Evolutionary conservation across 2,113 vertebrate species (phyloP).

Genomic region (Lates calcarifer): DNA sequence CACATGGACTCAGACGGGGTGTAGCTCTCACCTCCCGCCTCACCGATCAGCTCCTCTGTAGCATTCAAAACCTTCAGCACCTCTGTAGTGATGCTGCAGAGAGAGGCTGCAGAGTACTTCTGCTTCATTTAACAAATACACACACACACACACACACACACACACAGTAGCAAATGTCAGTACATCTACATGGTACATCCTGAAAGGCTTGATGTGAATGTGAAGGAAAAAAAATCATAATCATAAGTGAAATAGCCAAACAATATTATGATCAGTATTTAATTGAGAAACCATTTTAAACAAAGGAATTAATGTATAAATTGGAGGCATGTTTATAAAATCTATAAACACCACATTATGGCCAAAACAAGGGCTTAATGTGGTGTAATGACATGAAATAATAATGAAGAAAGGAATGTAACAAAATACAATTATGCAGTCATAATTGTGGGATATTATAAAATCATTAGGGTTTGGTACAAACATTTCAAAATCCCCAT

Average conservation of each 20-base stretch:
- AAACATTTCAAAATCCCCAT: background rate
- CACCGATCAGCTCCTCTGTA: constrained; percentile 94
- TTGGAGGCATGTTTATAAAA: background rate
- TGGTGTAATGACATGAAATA: background rate
- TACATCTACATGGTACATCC: background rate
- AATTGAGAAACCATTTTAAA: background rate
- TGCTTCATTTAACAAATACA: constrained; percentile 78
- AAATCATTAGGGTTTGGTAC: background rate
- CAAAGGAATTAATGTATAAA: background rate
- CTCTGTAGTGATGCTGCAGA: constrained; percentile 99
- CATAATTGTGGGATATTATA: background rate
- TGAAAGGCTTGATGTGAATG: background rate
- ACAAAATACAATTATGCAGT: background rate
- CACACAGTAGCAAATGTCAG: background rate
- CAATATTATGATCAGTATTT: background rate
- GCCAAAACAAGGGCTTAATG: constrained; percentile 5
- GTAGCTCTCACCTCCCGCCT: constrained; percentile 85
- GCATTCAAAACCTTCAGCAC: constrained; percentile 97
- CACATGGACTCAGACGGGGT: constrained; percentile 78
- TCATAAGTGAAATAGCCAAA: background rate
- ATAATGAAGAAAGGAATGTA: background rate
- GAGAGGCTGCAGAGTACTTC: constrained; percentile 97
- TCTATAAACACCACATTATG: background rate
- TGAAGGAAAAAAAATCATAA: background rate
- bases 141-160: background rate